A percentile compares a stretch with the other conserved stretches of the same genome.
phyloP scores from a whole-genome alignment of 2,113 vertebrate species.

The Clupea harengus region DNA sequence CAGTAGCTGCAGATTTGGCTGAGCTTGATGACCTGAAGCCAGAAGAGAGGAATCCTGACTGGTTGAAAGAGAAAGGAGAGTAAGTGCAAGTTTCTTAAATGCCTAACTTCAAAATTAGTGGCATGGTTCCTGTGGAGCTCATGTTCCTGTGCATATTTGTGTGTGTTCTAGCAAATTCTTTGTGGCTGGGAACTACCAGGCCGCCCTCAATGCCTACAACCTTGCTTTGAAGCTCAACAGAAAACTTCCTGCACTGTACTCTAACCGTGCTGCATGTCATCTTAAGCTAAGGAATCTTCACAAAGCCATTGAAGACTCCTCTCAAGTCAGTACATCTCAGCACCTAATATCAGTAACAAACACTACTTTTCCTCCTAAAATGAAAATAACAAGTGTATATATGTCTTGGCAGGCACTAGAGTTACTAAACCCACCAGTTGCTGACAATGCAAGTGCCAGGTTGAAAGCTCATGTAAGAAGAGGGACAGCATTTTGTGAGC shows the following conservation, averaged over 20 bases:
- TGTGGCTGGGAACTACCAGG: constrained; percentile 79
- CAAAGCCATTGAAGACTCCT: constrained; percentile 88
- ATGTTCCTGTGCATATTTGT: background rate
- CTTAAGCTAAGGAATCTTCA: constrained; percentile 89
- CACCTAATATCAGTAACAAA: background rate
- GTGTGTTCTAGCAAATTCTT: constrained; percentile 81
- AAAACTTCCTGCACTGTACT: constrained; percentile 77
- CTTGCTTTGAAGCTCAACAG: constrained; percentile 82
- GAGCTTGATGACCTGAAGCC: constrained; percentile 84
- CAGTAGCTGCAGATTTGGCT: constrained; percentile 65
- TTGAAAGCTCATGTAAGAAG: constrained; percentile 82
- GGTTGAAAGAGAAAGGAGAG: constrained; percentile 95
- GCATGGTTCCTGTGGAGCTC: background rate
- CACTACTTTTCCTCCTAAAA: background rate
- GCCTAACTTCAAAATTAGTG: background rate
- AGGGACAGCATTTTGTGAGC: constrained; percentile 88
- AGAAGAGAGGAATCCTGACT: constrained; percentile 87
- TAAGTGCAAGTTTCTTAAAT: constrained; percentile 64
- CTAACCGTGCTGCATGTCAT: constrained; percentile 93
- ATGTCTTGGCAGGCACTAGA: constrained; percentile 79
- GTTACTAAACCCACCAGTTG: constrained; percentile 82
- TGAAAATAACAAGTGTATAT: background rate
- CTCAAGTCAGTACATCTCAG: constrained; percentile 72
- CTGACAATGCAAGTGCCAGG: constrained; percentile 80
- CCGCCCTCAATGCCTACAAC: constrained; percentile 86